Percentiles rank a stretch among this genome's conserved stretches.
Conservation (phyloP, 1,140 invertebrate species). For the Procambarus virginalis region DNA sequence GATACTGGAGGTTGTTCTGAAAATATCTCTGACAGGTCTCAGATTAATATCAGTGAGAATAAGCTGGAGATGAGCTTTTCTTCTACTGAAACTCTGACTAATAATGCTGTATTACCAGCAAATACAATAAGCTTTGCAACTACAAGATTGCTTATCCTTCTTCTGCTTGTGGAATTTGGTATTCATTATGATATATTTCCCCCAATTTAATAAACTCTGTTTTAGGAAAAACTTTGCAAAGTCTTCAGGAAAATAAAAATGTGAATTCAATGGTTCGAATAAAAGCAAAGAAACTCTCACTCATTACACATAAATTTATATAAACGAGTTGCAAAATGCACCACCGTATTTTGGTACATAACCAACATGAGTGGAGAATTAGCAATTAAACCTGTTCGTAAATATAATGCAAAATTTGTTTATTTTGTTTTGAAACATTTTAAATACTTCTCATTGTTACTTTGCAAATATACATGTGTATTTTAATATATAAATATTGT, state of each 20-base stretch:
- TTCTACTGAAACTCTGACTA: neutral
- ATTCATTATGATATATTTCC: conserved; percentile 55
- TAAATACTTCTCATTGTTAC: no score
- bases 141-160: neutral
- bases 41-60: neutral
- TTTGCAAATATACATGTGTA: no score
- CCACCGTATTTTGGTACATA: no score
- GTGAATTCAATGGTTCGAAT: conserved; percentile 16
- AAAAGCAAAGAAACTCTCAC: conserved; percentile 47
- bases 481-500: no score
- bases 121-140: neutral
- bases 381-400: no score
- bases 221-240: conserved; percentile 16
- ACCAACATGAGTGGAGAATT: no score
- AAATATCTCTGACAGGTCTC: neutral
- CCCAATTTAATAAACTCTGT: conserved; percentile 15
- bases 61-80: neutral
- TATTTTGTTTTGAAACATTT: no score
- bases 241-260: conserved; percentile 14
- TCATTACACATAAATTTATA: conserved; percentile 36
- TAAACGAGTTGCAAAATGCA: neutral
- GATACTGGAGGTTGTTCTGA: neutral
- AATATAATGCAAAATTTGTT: no score
- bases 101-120: neutral
- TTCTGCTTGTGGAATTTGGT: conserved; percentile 51